Evolutionary conservation across 2,888 invertebrate genomes (phyloP), one percentile per base, ranked within the genome.

Genomic region (Pseudococcus jackbeardsleyi): DNA sequence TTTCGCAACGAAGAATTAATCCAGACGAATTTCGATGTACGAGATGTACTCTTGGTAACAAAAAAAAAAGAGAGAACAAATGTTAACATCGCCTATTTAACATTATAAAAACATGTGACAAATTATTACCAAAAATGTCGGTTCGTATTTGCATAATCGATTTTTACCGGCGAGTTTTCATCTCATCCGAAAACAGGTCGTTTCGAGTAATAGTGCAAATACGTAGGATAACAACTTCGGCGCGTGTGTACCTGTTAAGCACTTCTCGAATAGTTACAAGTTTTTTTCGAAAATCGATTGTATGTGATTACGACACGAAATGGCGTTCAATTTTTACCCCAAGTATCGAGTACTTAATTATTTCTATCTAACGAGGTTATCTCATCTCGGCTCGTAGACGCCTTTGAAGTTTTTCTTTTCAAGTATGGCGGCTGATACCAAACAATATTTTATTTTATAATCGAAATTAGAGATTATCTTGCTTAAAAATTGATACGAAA

Each of bases 181-280:
- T 59, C 42, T 33, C 79, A 42, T 79, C n/a, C 42, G 46, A 42
- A 79, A 79, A 79, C 79, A 39, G 79, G 22, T 79, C 79, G 39
- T 79, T 79, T 33, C 79, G 33, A 79, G 42, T 26, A 42, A 79
- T 79, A 42, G n/a, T n/a, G 22, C 79, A 79, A 79, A 79, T 79
- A 79, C 79, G 79, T 42, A 39, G 42, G 46, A 79, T 79, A 79
- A 79, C 79, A 79, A 79, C 26, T 79, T 79, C 46, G 42, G n/a
- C 79, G 79, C 79, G 79, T 33, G 79, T 79, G 79, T 42, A 79
- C 79, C 79, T 79, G 79, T 79, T 79, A 79, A 79, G 33, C 79
- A 19, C 79, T 79, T 79, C n/a, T 79, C 17, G 79, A 42, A 72
- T 26, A n/a, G 72, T 7, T 64, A 72, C 26, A 72, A 79, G 42